These are phyloP conservation scores for Thalassophryne amazonica DNA, from an alignment of 2,797 vertebrate species.

Conservation along the genomic window DNA sequence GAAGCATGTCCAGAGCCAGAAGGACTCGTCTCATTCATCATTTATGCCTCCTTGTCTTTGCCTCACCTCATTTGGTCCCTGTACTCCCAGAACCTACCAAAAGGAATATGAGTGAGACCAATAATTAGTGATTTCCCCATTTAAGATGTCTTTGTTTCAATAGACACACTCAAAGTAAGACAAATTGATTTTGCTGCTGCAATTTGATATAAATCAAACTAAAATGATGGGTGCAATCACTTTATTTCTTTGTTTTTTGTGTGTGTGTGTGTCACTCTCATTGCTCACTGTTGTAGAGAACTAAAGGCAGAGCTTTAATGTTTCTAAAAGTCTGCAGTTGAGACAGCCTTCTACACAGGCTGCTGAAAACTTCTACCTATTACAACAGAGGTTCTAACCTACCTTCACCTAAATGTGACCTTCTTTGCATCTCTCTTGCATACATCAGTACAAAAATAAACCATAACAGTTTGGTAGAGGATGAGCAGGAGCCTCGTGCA, in stretches of 20 bases:
- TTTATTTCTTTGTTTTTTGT: neutral
- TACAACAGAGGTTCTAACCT: neutral
- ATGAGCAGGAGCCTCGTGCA: neutral
- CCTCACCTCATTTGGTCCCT: conserved; percentile 70
- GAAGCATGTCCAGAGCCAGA: conserved; percentile 60
- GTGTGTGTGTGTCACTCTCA: too few species aligned
- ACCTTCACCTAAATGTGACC: conserved; percentile 9
- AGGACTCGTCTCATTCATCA: conserved; percentile 75
- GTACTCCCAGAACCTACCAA: conserved; percentile 37
- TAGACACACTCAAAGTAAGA: neutral
- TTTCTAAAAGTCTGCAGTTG: conserved; percentile 24
- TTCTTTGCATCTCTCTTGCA: conserved; percentile 4
- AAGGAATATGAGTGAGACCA: conserved; percentile 1
- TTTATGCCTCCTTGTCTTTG: conserved; percentile 75
- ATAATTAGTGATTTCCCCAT: conserved; percentile 18
- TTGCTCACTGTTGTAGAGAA: conserved; percentile 4
- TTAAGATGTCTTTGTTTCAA: conserved; percentile 22
- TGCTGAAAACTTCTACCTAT: neutral
- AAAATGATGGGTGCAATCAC: neutral
- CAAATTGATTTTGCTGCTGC: neutral
- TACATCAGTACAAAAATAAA: conserved; percentile 5
- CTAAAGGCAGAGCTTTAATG: too few species aligned
- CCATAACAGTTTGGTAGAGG: neutral
- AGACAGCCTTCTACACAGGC: conserved; percentile 21
- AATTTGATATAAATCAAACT: neutral